Conservation (phyloP, 1,140 invertebrate genomes). For the Drosophila ironensis region DNA sequence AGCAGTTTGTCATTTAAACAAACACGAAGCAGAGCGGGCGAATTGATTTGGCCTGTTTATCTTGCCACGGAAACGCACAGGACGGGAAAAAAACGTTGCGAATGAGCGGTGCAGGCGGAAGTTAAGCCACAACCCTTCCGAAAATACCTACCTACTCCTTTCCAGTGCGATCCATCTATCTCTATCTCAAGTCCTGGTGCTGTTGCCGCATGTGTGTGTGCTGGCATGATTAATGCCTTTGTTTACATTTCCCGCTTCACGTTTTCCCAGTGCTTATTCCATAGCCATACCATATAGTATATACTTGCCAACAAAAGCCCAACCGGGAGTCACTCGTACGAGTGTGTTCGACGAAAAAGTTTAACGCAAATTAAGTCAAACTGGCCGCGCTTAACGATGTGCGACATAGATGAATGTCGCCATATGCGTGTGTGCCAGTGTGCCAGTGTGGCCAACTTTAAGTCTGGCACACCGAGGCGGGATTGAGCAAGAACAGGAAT, state of each 20-base stretch:
- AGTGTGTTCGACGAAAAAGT: conserved; percentile 78
- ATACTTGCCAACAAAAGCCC: too few relatives aligned
- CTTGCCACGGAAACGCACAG: conserved; percentile 12
- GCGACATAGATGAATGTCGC: conserved; percentile 72
- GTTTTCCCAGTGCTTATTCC: conserved; percentile 15
- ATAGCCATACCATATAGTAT: too few relatives aligned
- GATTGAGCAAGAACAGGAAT: too few relatives aligned
- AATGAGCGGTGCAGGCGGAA: too few relatives aligned
- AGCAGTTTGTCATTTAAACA: conserved; percentile 66
- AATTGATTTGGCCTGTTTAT: conserved; percentile 58
- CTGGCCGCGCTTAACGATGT: conserved; percentile 78
- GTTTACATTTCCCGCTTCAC: conserved; percentile 70
- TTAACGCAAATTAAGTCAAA: conserved; percentile 80
- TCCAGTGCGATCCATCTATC: conserved; percentile 19
- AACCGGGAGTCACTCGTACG: too few relatives aligned
- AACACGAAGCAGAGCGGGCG: conserved; percentile 11
- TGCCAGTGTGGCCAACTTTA: conserved; percentile 21
- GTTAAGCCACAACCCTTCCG: not conserved
- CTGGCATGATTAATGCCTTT: conserved; percentile 76
- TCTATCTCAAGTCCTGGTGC: conserved; percentile 27
- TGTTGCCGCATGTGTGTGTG: conserved; percentile 52
- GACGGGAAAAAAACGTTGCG: not conserved
- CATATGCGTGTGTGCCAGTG: conserved; percentile 7
- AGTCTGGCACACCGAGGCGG: conserved; percentile 52
- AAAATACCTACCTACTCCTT: not conserved